Base-by-base conservation (phyloP, 2,888 invertebrate genomes). In the Tipula lateralis region DNA sequence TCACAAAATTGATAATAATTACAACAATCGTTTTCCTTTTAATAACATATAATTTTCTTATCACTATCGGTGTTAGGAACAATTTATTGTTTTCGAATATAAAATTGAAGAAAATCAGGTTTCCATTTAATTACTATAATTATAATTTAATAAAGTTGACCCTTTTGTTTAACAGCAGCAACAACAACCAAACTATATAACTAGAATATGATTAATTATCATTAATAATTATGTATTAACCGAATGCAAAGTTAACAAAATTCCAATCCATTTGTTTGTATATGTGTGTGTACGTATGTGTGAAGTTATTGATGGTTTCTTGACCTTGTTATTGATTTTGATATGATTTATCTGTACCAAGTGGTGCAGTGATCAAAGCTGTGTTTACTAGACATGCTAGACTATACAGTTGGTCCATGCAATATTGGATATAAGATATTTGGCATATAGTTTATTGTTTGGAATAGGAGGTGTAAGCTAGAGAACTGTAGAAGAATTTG, bases 41-140 rank as follows among this genome's bases (percentile, higher is more conserved):
- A 66, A 66, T 66, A 66, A 66, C 24, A 66, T 66, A 66, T 66
- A 66, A 66, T 66, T 66, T 66, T 66, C 66, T 66, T 66, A 66
- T 66, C 66, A 66, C 24, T 66, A 24, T 24, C 12, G 24, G 66
- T 66, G 66, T 66, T 66, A 24, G 66, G 24, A 66, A 66, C 66
- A 1, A 66, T 66, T 66, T 16, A 16, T 19, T 66, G 66, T 66
- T 66, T n/a, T 66, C 24, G 9, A 66, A 24, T 66, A 24, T 24
- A 66, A 66, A 39, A 13, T 66, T 66, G 66, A 66, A 66, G 24
- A 66, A 66, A 66, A 66, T 66, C 66, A 66, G 24, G 19, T 66
- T 66, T 66, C 24, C 9, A 66, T 24, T 66, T 66, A 66, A 66
- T 66, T 24, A 66, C 66, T 24, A n/a, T 24, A 66, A 66, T 24